These are phyloP conservation scores for Chaetogeoica ovagalla DNA, from an alignment of 2,888 invertebrate genomes.

Conservation along the genomic window DNA sequence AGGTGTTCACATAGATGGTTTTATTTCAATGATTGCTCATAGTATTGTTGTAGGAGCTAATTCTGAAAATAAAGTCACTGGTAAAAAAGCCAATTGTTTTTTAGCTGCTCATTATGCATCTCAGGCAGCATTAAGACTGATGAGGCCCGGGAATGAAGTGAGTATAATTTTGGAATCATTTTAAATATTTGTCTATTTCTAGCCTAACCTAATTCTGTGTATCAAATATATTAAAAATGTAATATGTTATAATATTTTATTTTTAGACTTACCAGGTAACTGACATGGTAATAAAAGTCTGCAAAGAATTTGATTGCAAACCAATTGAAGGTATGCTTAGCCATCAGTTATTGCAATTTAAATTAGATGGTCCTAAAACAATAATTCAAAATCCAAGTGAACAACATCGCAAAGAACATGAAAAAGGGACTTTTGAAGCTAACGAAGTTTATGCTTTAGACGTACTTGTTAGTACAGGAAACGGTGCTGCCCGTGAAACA, in stretches of 20 bases:
- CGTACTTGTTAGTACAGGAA: slow-evolving; percentile 94
- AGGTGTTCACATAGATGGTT: slow-evolving; percentile 98
- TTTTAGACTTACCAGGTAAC: slow-evolving; percentile 84
- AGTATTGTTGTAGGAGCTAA: slow-evolving; percentile 86
- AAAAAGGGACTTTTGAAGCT: slow-evolving; percentile 91
- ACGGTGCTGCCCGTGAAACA: slow-evolving; percentile 89
- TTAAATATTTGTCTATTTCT: background rate
- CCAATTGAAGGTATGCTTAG: slow-evolving; percentile 96
- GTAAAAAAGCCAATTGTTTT: slow-evolving; percentile 90
- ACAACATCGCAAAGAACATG: slow-evolving; percentile 94
- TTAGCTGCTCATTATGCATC: slow-evolving; percentile 94
- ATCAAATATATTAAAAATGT: no score
- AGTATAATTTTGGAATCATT: background rate
- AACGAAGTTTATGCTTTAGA: slow-evolving; percentile 99
- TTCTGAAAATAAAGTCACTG: slow-evolving; percentile 74
- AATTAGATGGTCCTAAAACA: slow-evolving; percentile 97
- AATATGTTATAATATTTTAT: background rate
- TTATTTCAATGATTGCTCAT: slow-evolving; percentile 97
- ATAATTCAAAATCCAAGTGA: slow-evolving; percentile 97
- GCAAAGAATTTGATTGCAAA: slow-evolving; percentile 92
- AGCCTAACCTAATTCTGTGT: background rate
- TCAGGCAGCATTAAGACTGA: slow-evolving; percentile 89
- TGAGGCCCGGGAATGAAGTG: slow-evolving; percentile 90
- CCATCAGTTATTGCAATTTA: slow-evolving; percentile 93
- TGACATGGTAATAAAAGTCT: slow-evolving; percentile 88